Base-by-base conservation (phyloP, 53 echinoderm and acorn worm species). In the Pentamera pediparva region DNA sequence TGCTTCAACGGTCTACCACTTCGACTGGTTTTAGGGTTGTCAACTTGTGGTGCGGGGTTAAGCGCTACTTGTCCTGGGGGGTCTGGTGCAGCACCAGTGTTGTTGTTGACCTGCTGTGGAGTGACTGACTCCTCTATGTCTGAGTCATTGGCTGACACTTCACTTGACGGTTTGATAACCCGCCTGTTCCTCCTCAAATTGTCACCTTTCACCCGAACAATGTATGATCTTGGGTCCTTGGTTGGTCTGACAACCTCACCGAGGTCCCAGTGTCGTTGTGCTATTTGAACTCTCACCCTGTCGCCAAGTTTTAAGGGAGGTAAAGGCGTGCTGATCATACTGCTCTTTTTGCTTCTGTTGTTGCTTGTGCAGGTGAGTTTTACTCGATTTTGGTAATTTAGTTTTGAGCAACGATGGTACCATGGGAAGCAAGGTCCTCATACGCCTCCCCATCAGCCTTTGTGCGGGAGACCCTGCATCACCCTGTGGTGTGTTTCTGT, bases 401-500 rank as follows among this genome's bases (percentile, higher is more conserved):
- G 43, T 9, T 41, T 9, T 41, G 9, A 41, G 15, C 43, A 41
- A 41, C 15, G 43, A 41, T 41, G 43, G 43, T 41, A 10, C 15
- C 15, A 15, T 41, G 9, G 43, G 43, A 15, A 41, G 43, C 9
- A 41, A 15, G 43, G 43, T 41, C 15, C 15, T 41, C 15, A 15
- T 41, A 15, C 43, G 43, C 43, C 43, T 41, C 15, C 43, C 43
- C 43, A 41, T 41, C 43, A 41, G 15, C 43, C 43, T 41, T 41
- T 41, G 2, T 17, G 28, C 1, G 2, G 76, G 86, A 27, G 76
- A 76, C 22, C 75, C 34, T 13, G 76, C 56, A 17, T 65, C 81
- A 18, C 61, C 81, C 54, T 50, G 61, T 12, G 78, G 77, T 50
- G 82, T 81, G 39, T 86, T 86, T 4, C 74, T 35, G 36, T 59